phyloP scores from a whole-genome alignment of 2,113 vertebrate species.

The Antidorcas marsupialis region DNA sequence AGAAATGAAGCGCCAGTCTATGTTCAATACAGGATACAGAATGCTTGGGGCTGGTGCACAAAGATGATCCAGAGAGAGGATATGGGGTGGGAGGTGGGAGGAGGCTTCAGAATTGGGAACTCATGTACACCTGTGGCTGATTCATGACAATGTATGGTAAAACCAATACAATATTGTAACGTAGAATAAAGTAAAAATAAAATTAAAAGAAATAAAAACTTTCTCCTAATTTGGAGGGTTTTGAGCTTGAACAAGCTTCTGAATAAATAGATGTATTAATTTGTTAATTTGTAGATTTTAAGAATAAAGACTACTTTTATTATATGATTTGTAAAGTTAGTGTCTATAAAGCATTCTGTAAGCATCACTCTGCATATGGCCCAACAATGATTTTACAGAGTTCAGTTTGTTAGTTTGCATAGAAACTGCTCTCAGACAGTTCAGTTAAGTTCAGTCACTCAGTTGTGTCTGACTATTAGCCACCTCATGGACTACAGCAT shows the following conservation, averaged over 20 bases:
- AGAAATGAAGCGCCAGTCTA: too few relatives aligned
- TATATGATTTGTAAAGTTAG: not conserved
- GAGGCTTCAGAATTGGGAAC: too few relatives aligned
- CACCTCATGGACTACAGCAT: not conserved
- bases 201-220: not conserved
- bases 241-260: not conserved
- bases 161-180: too few relatives aligned
- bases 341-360: not conserved
- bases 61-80: too few relatives aligned
- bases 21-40: too few relatives aligned
- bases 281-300: not conserved
- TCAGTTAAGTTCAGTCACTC: not conserved
- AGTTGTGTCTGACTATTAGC: not conserved
- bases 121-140: too few relatives aligned
- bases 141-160: too few relatives aligned
- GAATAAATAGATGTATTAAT: not conserved
- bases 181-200: too few relatives aligned
- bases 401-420: not conserved
- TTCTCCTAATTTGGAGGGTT: not conserved
- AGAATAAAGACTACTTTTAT: not conserved
- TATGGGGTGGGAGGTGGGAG: too few relatives aligned
- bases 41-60: too few relatives aligned
- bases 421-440: not conserved
- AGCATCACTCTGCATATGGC: not conserved
- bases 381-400: not conserved